Evolutionary conservation across 2,797 vertebrate species (phyloP).

Genomic region (Sylvilagus floridanus): DNA sequence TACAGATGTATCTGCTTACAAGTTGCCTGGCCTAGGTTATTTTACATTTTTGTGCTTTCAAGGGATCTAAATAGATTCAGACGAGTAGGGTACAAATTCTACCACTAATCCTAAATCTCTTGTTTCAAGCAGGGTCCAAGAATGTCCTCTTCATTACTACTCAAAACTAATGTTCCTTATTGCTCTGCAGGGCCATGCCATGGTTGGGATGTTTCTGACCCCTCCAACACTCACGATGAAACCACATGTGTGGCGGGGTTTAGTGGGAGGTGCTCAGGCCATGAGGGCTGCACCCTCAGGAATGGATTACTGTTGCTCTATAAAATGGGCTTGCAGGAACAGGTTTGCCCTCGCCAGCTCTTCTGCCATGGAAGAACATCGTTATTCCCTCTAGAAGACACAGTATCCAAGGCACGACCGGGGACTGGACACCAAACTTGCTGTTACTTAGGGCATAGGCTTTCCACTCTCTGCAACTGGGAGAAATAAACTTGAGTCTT

Average conservation of each 20-base stretch:
- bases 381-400: not conserved
- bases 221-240: not conserved
- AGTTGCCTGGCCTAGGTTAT: not conserved
- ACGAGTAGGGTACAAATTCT: slow-evolving; percentile 25
- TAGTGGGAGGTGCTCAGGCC: not conserved
- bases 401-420: not conserved
- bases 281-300: not conserved
- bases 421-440: not conserved
- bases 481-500: not conserved
- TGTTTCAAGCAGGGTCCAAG: not conserved
- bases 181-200: not conserved
- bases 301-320: not conserved
- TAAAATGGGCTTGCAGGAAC: not conserved
- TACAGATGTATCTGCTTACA: slow-evolving; percentile 48
- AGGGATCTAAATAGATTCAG: slow-evolving; percentile 38
- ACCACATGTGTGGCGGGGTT: not conserved
- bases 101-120: slow-evolving; percentile 16
- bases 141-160: slow-evolving; percentile 12
- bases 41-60: slow-evolving; percentile 59
- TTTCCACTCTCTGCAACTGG: not conserved
- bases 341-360: not conserved
- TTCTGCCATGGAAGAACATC: not conserved
- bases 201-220: not conserved
- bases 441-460: not conserved
- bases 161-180: not conserved